Conservation (phyloP, 2,113 vertebrate genomes). For the Ictalurus furcatus region DNA sequence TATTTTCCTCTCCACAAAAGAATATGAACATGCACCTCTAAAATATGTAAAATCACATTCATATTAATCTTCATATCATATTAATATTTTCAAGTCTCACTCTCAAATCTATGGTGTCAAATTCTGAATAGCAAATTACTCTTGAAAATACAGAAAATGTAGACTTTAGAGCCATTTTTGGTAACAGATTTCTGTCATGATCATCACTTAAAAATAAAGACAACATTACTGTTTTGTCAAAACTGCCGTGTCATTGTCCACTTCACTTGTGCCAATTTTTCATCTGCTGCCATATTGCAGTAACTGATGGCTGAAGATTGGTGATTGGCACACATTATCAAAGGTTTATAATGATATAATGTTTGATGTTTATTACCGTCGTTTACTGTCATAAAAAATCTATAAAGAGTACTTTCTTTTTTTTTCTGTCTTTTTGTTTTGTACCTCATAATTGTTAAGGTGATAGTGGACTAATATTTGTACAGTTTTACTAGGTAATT, state of each 20-base stretch:
- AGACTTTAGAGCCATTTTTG: background rate
- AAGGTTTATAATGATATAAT: background rate
- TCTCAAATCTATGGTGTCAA: no score
- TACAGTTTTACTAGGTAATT: background rate
- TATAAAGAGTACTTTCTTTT: no score
- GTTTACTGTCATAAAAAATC: no score
- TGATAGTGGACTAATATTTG: background rate
- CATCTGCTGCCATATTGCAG: background rate
- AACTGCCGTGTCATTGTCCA: background rate
- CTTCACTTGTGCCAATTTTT: no score
- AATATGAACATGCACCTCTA: no score
- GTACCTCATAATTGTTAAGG: background rate
- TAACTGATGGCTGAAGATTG: background rate
- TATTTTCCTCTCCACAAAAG: no score
- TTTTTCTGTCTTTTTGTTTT: background rate
- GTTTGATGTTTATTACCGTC: background rate
- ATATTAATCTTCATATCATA: no score
- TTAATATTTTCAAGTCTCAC: no score
- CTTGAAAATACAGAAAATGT: background rate
- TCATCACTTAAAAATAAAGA: background rate
- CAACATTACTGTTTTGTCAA: background rate
- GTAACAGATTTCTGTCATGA: background rate
- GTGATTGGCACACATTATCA: background rate
- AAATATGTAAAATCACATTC: no score
- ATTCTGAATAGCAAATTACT: no score